Percentiles rank a stretch among this genome's conserved stretches.
Evolutionary conservation across 2,888 invertebrate genomes (phyloP).

Genomic region (Dinocampus coccinellae): DNA sequence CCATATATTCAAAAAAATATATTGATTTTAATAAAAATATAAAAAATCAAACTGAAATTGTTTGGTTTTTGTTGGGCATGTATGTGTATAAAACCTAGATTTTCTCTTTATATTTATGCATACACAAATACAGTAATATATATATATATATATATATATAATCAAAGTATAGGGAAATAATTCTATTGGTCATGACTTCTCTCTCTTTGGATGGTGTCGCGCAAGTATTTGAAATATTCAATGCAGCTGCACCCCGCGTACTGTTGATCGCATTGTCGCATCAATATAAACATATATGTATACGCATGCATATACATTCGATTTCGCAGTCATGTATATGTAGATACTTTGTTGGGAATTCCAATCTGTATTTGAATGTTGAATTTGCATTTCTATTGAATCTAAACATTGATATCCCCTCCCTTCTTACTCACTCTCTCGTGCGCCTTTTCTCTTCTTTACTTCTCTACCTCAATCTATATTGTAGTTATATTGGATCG

Average conservation of each 20-base stretch:
- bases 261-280: slow-evolving; percentile 11
- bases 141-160: not conserved
- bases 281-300: not conserved
- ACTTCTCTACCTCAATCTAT: not conserved
- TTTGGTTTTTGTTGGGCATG: not conserved
- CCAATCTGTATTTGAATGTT: slow-evolving; percentile 43
- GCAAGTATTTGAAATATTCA: slow-evolving; percentile 19
- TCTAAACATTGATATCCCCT: slow-evolving; percentile 18
- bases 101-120: not conserved
- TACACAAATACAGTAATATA: not conserved
- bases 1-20: no score
- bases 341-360: slow-evolving; percentile 27
- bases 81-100: not conserved
- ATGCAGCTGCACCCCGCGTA: slow-evolving; percentile 24
- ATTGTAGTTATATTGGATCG: not conserved
- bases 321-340: slow-evolving; percentile 37
- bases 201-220: slow-evolving; percentile 6
- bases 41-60: not conserved
- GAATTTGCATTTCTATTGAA: slow-evolving; percentile 45
- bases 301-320: slow-evolving; percentile 37
- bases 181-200: not conserved
- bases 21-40: not conserved
- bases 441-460: not conserved
- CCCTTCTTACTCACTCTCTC: not conserved
- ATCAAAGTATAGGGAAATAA: not conserved